These are phyloP conservation scores for Microplitis mediator DNA, from an alignment of 1,140 invertebrate species.

Conservation along the genomic window DNA sequence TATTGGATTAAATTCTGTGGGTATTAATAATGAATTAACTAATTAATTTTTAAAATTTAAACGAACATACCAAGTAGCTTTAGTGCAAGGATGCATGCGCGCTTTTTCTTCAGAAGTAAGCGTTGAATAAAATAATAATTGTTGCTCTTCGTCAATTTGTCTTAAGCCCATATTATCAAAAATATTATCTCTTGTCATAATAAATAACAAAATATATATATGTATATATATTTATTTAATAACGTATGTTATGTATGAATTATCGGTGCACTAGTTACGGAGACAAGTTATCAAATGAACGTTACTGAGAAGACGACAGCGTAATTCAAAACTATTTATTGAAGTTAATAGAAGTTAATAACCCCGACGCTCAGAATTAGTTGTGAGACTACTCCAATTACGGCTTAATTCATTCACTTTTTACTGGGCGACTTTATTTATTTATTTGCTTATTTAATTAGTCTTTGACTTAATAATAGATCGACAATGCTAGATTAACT, in stretches of 20 bases:
- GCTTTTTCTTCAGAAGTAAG: conserved; percentile 51
- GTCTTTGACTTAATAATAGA: too few species aligned
- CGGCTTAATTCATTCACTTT: not conserved
- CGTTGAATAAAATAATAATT: conserved; percentile 46
- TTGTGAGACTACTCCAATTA: not conserved
- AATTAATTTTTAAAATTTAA: not conserved
- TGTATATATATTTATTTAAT: not conserved
- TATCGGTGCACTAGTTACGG: not conserved
- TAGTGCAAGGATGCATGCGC: conserved; percentile 51
- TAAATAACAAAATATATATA: not conserved
- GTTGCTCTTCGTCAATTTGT: conserved; percentile 39
- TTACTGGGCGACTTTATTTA: too few species aligned
- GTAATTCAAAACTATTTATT: conserved; percentile 14
- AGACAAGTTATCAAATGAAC: too few species aligned
- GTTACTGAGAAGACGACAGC: not conserved
- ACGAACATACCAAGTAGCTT: conserved; percentile 50
- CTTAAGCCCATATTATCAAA: conserved; percentile 13
- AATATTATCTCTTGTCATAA: not conserved
- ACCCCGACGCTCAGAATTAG: not conserved
- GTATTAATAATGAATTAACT: too few species aligned
- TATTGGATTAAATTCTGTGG: too few species aligned
- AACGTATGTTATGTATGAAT: not conserved
- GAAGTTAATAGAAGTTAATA: conserved; percentile 25
- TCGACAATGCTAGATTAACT: too few species aligned
- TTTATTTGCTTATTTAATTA: too few species aligned